Conservation (phyloP, 2,797 vertebrate species). For the Rhynchonycteris naso region DNA sequence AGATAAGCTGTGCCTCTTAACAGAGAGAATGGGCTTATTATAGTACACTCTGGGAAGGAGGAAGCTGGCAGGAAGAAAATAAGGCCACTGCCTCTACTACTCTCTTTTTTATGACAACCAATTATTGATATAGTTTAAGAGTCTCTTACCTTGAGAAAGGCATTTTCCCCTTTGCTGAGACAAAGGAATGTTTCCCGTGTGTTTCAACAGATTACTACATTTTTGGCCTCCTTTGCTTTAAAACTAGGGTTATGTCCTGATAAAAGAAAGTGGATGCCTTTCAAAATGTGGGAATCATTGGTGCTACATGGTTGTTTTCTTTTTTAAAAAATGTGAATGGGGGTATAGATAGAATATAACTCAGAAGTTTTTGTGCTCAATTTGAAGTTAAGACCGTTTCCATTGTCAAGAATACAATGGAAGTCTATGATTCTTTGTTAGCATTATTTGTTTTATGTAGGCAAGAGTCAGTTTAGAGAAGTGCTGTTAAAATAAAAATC, state of each 20-base stretch:
- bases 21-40: slow-evolving; percentile 16
- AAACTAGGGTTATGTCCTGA: neutral
- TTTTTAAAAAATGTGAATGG: neutral
- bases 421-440: slow-evolving; percentile 1
- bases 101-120: slow-evolving; percentile 46
- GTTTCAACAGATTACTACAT: neutral
- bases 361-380: neutral
- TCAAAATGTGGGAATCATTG: neutral
- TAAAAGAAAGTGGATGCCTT: slow-evolving; percentile 37
- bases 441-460: slow-evolving; percentile 35
- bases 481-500: slow-evolving; percentile 25
- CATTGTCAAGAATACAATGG: slow-evolving; percentile 22
- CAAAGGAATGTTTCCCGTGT: neutral
- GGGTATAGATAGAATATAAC: neutral
- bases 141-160: neutral
- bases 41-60: neutral
- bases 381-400: neutral
- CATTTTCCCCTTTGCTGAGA: neutral
- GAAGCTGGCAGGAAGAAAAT: slow-evolving; percentile 33
- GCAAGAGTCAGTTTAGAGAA: neutral
- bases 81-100: neutral
- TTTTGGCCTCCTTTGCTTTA: slow-evolving; percentile 41
- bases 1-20: slow-evolving; percentile 6
- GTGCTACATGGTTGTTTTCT: neutral
- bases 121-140: slow-evolving; percentile 35